phyloP scores from a whole-genome alignment of 2,888 invertebrate genomes.

The Lymantria monacha region DNA sequence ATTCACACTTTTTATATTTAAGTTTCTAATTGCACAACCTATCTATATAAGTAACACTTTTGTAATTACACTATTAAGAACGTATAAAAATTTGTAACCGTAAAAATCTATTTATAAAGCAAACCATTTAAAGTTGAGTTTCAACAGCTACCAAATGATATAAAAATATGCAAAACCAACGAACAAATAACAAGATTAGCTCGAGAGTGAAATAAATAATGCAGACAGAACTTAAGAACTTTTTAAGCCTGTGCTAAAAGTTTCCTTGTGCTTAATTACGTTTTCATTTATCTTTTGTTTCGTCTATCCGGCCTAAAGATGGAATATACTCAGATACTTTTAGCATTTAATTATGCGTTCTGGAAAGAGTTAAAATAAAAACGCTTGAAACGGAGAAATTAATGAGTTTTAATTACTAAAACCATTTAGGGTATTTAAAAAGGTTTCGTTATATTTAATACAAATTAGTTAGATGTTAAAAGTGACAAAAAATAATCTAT shows the following conservation, averaged over 20 bases:
- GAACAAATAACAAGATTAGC: constrained; percentile 62
- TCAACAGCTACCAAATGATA: constrained; percentile 23
- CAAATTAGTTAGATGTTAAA: too few species aligned
- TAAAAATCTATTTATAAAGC: neutral
- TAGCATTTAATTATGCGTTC: neutral
- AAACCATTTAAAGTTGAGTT: neutral
- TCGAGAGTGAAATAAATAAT: constrained; percentile 65
- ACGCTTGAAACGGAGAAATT: too few species aligned
- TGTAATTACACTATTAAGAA: too few species aligned
- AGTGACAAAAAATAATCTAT: too few species aligned
- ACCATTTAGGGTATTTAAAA: too few species aligned
- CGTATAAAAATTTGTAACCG: neutral
- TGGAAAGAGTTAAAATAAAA: neutral
- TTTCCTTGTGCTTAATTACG: constrained; percentile 73
- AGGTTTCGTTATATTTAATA: too few species aligned
- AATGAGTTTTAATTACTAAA: too few species aligned
- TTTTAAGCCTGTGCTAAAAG: constrained; percentile 68
- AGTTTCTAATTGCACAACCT: neutral
- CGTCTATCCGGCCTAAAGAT: constrained; percentile 40
- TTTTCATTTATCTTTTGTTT: constrained; percentile 74
- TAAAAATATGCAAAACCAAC: constrained; percentile 41
- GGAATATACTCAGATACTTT: neutral
- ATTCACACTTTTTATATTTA: neutral
- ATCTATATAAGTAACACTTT: too few species aligned
- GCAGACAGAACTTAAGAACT: constrained; percentile 59